Evolutionary conservation across 2,113 vertebrate genomes (phyloP).

Genomic region (Cygnus atratus): DNA sequence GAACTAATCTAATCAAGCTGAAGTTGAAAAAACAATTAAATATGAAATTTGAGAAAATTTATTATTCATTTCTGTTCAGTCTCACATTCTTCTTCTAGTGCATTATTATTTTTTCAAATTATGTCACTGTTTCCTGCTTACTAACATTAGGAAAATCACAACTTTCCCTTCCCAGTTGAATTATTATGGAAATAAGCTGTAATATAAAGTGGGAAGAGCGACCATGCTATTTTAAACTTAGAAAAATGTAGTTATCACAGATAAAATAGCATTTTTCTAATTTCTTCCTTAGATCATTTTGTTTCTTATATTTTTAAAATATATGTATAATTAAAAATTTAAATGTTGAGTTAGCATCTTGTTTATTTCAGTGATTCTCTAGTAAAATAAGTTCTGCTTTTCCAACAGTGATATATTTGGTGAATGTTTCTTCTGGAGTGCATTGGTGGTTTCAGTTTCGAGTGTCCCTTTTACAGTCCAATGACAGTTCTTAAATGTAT

Average conservation of each 20-base stretch:
- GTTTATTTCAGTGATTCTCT: not conserved
- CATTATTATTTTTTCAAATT: not conserved
- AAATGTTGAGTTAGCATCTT: not conserved
- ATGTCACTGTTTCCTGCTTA: not conserved
- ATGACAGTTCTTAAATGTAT: not conserved
- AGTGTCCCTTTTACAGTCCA: not conserved
- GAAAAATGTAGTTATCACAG: not conserved
- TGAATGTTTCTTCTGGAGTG: not conserved
- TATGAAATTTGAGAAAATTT: not conserved
- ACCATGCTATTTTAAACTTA: not conserved
- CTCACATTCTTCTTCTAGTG: not conserved
- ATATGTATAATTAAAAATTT: not conserved
- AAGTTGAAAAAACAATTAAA: not conserved
- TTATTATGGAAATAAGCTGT: not conserved
- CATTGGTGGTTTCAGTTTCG: not conserved
- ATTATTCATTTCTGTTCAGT: not conserved
- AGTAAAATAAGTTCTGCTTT: not conserved
- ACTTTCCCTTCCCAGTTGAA: accelerated
- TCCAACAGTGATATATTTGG: accelerated
- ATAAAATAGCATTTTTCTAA: not conserved
- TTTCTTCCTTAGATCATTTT: not conserved
- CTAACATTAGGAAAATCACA: not conserved
- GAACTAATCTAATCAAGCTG: not conserved
- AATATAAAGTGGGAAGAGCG: not conserved
- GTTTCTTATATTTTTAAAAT: not conserved